phyloP scores from a whole-genome alignment of 1,140 invertebrate species.

The Panulirus ornatus region DNA sequence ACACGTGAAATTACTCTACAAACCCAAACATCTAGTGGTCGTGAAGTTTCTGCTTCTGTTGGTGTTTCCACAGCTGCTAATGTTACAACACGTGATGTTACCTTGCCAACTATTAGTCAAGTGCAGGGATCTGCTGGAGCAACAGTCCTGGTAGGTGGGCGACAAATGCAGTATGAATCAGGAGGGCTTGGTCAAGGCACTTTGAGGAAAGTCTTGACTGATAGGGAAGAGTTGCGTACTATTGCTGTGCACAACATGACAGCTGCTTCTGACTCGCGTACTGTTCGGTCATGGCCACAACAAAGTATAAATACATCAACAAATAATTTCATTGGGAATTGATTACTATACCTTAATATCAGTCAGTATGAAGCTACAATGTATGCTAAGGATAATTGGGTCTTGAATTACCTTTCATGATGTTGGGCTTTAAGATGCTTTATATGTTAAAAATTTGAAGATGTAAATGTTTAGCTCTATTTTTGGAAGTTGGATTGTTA shows the following conservation, averaged over 20 bases:
- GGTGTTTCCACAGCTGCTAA: conserved; percentile 26
- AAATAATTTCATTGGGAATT: conserved; percentile 76
- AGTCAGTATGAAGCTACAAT: conserved; percentile 30
- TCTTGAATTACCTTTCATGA: not conserved
- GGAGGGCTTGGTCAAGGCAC: conserved; percentile 45
- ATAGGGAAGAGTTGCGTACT: conserved; percentile 48
- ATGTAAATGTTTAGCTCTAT: conserved; percentile 18
- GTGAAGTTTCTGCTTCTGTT: conserved; percentile 28
- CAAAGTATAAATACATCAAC: conserved; percentile 32
- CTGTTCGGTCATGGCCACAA: conserved; percentile 34
- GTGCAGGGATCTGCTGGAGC: conserved; percentile 54
- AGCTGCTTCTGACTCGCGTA: conserved; percentile 18
- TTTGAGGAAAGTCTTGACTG: conserved; percentile 58
- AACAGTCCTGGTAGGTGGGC: conserved; percentile 51
- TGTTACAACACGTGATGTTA: conserved; percentile 48
- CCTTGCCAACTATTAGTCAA: conserved; percentile 48
- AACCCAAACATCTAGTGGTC: conserved; percentile 14
- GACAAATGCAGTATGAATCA: conserved; percentile 58
- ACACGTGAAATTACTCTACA: conserved; percentile 57
- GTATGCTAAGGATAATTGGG: not conserved
- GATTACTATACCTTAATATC: not conserved
- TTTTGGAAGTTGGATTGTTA: conserved; percentile 13
- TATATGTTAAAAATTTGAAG: conserved; percentile 7
- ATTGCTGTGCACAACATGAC: conserved; percentile 44
- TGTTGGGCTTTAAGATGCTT: not conserved